Base-by-base conservation (phyloP, 2,113 vertebrate species). In the Todiramphus saurophagus region DNA sequence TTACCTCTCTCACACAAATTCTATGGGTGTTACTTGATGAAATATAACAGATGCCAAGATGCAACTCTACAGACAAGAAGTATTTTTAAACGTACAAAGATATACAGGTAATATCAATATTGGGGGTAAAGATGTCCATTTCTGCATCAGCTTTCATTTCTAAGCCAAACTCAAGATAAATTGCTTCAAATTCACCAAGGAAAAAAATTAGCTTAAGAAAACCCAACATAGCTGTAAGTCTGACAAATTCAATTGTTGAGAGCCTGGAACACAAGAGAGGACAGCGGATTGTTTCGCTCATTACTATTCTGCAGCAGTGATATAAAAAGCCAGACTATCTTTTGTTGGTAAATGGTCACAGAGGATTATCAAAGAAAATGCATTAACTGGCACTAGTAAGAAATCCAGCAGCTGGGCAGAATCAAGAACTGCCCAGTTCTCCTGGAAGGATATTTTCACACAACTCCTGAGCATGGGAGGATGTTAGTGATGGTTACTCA, bases 401-500 rank as follows among this genome's bases (percentile, higher is more conserved):
- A 70, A 27, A 39, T 53, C 35, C 43, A 78, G 69, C 64, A 72
- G 50, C 27, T 43, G 16, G 25, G 24, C 23, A 79, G 31, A 70
- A 55, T 10, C 68, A 51, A 30, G 44, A 75, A 51, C 48, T 46
- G 33, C n/a, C 30, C 19, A 2, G 5, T 37, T 88, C 17, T 83
- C 37, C 30, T n/a, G 13, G 16, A 73, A 77, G 19, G 63, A 1
- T 55, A 35, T 60, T 59, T 59, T 94, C 80, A 94, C 27, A 46
- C 44, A 73, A 28, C 25, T 39, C 30, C 20, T 70, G 64, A 70
- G 37, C 33, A 90, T 20, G 10, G 73, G 25, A 59, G 15, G 25
- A 48, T 7, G 17, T 35, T 9, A 85, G 31, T 35, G 35, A 76
- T 5, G 43, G 79, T 30, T 31, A 75, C 93, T 95, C 86, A 99